Percentiles rank a stretch among this genome's conserved stretches.
Evolutionary conservation across 2,888 invertebrate species (phyloP).

Genomic region (Diadromus collaris): DNA sequence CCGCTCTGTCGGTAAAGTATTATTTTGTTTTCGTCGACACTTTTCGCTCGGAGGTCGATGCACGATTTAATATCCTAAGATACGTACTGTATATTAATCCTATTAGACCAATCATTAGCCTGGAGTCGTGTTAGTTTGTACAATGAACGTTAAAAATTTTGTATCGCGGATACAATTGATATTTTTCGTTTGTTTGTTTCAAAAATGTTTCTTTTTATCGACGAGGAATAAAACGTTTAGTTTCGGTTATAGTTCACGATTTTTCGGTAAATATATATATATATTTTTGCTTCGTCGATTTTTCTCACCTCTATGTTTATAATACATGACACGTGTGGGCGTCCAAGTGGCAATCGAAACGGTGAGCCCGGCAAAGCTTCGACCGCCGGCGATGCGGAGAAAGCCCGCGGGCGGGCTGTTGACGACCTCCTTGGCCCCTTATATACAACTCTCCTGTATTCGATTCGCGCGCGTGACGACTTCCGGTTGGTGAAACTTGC

Average conservation of each 20-base stretch:
- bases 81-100: constrained; percentile 36
- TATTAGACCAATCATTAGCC: constrained; percentile 54
- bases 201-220: constrained; percentile 9
- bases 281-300: neutral
- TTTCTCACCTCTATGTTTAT: constrained; percentile 49
- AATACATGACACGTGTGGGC: constrained; percentile 50
- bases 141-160: constrained; percentile 57
- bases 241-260: constrained; percentile 20
- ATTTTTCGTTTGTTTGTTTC: constrained; percentile 13
- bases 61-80: constrained; percentile 37
- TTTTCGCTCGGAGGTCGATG: constrained; percentile 14
- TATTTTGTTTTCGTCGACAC: constrained; percentile 2
- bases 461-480: constrained; percentile 93
- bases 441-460: constrained; percentile 96
- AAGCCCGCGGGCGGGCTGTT: constrained; percentile 21
- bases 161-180: constrained; percentile 36
- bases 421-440: constrained; percentile 76
- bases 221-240: constrained; percentile 32
- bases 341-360: constrained; percentile 24
- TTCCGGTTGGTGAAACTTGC: constrained; percentile 87
- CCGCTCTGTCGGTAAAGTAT: neutral
- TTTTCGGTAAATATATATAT: neutral
- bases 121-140: constrained; percentile 57
- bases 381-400: constrained; percentile 31
- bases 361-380: constrained; percentile 27